phyloP scores from a whole-genome alignment of 2,113 vertebrate genomes.

The Neoarius graeffei region DNA sequence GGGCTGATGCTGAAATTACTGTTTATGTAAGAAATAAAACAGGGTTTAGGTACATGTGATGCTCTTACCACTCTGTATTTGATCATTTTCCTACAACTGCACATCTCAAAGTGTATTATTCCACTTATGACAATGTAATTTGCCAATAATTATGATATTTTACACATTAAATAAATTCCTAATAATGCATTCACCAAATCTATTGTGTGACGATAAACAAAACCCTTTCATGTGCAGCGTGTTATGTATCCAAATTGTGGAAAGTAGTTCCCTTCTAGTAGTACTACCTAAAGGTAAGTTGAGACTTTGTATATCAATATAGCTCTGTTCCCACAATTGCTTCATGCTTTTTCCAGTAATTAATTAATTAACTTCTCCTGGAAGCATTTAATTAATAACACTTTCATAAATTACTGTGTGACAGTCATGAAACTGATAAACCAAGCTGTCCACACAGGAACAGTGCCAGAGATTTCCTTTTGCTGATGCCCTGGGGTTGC shows the following conservation, averaged over 20 bases:
- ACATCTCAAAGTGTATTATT: background rate
- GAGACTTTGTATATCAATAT: background rate
- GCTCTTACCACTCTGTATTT: background rate
- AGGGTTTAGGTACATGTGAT: background rate
- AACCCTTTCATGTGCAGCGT: background rate
- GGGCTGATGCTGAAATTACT: background rate
- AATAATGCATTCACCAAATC: background rate
- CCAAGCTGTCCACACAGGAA: background rate
- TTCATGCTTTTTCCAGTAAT: background rate
- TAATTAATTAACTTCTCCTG: background rate
- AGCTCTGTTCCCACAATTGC: background rate
- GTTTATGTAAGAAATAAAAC: background rate
- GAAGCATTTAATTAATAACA: background rate
- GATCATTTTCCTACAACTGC: background rate
- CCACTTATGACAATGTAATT: background rate
- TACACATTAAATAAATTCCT: background rate
- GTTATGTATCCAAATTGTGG: background rate
- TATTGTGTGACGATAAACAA: background rate
- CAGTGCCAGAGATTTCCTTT: no score
- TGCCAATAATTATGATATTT: background rate
- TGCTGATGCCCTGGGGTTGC: no score
- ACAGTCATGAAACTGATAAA: background rate
- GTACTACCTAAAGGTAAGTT: background rate
- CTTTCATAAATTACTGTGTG: background rate
- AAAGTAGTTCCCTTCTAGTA: background rate